These are phyloP conservation scores for Metaphire vulgaris DNA, from an alignment of 1,140 invertebrate genomes.

Conservation along the genomic window DNA sequence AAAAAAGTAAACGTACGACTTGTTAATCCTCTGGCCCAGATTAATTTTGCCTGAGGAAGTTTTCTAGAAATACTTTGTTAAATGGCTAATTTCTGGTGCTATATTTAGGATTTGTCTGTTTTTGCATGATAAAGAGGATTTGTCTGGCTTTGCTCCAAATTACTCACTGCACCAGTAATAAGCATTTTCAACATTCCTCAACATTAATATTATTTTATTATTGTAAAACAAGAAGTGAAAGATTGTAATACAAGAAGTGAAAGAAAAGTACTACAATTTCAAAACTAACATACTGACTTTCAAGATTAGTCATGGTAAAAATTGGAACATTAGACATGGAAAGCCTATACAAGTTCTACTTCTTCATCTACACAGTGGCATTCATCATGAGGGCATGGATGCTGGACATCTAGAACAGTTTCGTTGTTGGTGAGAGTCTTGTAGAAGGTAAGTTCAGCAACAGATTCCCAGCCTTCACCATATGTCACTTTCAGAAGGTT, in stretches of 20 bases:
- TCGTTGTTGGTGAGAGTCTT: not conserved
- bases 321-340: no score
- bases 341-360: not conserved
- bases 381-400: not conserved
- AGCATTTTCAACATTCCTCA: not conserved
- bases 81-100: not conserved
- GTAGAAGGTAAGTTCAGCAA: not conserved
- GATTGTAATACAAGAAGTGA: no score
- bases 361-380: not conserved
- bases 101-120: not conserved
- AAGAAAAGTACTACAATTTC: no score
- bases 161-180: no score
- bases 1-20: not conserved
- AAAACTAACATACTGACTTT: no score
- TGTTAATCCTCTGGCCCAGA: not conserved
- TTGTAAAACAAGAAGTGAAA: no score
- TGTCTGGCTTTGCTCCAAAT: not conserved
- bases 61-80: not conserved
- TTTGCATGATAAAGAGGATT: not conserved
- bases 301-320: no score
- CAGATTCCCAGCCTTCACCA: not conserved
- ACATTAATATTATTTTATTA: not conserved
- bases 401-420: not conserved
- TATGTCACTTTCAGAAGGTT: not conserved
- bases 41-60: not conserved